A percentile compares a stretch with the other conserved stretches of the same genome.
Conservation (phyloP, 2,797 vertebrate species). For the Danio choprae region DNA sequence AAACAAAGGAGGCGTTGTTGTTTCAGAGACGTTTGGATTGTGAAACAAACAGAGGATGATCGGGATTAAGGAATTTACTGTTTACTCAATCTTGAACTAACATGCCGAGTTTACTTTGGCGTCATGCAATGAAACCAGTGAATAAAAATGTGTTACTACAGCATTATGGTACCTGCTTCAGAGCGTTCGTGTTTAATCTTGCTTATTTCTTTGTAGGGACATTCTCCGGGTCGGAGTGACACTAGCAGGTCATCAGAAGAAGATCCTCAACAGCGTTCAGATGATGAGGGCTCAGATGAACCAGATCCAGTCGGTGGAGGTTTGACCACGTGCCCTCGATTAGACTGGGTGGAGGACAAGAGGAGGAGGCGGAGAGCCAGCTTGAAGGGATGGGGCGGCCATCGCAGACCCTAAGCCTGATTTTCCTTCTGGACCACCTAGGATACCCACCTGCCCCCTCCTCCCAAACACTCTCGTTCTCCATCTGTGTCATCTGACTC, state of each 20-base stretch:
- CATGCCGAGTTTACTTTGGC: constrained; percentile 49
- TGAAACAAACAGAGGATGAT: constrained; percentile 49
- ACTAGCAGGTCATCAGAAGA: constrained; percentile 98
- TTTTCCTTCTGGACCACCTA: constrained; percentile 52
- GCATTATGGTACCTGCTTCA: constrained; percentile 22
- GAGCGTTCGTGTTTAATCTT: constrained; percentile 12
- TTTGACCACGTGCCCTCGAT: constrained; percentile 77
- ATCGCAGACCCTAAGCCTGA: constrained; percentile 55
- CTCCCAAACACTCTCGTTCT: constrained; percentile 50
- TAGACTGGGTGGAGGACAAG: constrained; percentile 59
- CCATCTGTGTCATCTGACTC: constrained; percentile 49
- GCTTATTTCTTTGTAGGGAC: constrained; percentile 80
- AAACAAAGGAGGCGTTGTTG: constrained; percentile 57
- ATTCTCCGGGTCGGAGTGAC: constrained; percentile 97
- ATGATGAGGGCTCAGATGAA: constrained; percentile 99
- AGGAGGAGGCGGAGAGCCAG: constrained; percentile 46
- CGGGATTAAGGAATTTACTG: constrained; percentile 51
- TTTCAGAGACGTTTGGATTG: constrained; percentile 51
- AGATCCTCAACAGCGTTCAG: constrained; percentile 99
- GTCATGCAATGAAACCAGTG: constrained; percentile 5
- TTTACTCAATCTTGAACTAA: constrained; percentile 46
- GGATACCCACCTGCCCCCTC: constrained; percentile 53
- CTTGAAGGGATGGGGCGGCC: constrained; percentile 55
- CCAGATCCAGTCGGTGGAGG: constrained; percentile 99
- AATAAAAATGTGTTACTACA: constrained; percentile 31